A percentile compares a stretch with the other conserved stretches of the same genome.
Conservation (phyloP, 2,888 invertebrate species). For the Drosophila nr. medialis region DNA sequence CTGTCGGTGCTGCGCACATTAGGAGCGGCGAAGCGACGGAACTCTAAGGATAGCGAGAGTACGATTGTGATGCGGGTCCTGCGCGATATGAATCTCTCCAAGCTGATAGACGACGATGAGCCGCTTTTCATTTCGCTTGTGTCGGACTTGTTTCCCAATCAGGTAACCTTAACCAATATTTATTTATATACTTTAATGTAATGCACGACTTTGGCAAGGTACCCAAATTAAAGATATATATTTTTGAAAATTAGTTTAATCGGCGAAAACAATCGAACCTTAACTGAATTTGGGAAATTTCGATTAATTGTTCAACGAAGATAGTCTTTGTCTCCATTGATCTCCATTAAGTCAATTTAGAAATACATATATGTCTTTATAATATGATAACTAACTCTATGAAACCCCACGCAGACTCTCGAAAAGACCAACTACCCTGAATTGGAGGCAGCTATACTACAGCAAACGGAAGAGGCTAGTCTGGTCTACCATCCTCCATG, state of each 20-base stretch:
- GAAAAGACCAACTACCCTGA: constrained; percentile 96
- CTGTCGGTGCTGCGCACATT: constrained; percentile 96
- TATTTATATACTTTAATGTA: background rate
- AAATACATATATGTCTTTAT: background rate
- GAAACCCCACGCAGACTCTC: constrained; percentile 85
- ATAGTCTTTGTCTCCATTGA: no score
- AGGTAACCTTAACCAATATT: constrained; percentile 83
- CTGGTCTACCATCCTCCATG: constrained; percentile 97
- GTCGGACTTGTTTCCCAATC: constrained; percentile 97
- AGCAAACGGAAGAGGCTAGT: constrained; percentile 92
- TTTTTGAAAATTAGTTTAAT: background rate
- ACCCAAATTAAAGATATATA: background rate
- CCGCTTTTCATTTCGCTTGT: constrained; percentile 98
- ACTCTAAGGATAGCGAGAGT: constrained; percentile 96
- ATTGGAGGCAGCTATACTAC: constrained; percentile 93
- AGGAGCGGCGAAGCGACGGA: constrained; percentile 95
- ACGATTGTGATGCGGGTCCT: constrained; percentile 98
- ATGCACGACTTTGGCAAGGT: background rate
- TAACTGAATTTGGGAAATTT: background rate
- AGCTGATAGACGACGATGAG: constrained; percentile 98
- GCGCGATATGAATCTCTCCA: constrained; percentile 99
- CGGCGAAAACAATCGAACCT: rapidly evolving
- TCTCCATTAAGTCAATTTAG: background rate
- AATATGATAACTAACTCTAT: background rate
- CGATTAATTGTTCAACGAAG: no score